Evolutionary conservation across 2,797 vertebrate species (phyloP), one percentile per base, ranked within the genome.

Genomic region (Lepidocolaptes lacrymiger): DNA sequence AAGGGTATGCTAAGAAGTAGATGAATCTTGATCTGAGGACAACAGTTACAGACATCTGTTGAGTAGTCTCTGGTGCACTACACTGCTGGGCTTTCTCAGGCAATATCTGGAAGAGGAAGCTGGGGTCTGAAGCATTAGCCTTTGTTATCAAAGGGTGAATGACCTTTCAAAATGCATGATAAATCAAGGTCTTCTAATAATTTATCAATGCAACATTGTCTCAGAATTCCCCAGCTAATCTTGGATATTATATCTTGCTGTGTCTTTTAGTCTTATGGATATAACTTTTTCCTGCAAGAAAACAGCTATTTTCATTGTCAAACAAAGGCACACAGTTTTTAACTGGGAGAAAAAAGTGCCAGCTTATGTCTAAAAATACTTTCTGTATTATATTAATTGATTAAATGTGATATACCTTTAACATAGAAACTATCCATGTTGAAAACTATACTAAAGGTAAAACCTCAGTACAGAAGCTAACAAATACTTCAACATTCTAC

Each of bases 131-230:
- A 76, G 55, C 77, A 44, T 71, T 73, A 89, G 61, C 22, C 26
- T 83, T 69, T 87, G 46, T 94, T 91, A 80, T 86, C 76, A 30
- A 56, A 76, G 68, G 66, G 76, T 72, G 69, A 95, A 26, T 71
- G 93, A 92, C 76, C 81, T 95, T 93, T 94, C 56, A 77, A 93
- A 92, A 85, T 12, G 3, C 10, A 17, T 14, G 67, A 79, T 84
- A 90, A 94, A 71, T 85, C 55, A 77, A 80, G 62, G 39, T 79
- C 54, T 85, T 88, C 62, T 56, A 59, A 54, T 74, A 84, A 73
- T 88, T 94, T 88, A 54, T 88, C 77, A 85, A 12, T 85, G 77
- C 23, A 85, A 32, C 14, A 23, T 78, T 87, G 77, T 58, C 79
- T 91, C 59, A 62, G 67, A 79, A 67, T 69, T 86, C 36, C 54